A percentile compares a stretch with the other conserved stretches of the same genome.
Evolutionary conservation across 2,888 invertebrate species (phyloP).

Genomic region (Entomobrya multifasciata): DNA sequence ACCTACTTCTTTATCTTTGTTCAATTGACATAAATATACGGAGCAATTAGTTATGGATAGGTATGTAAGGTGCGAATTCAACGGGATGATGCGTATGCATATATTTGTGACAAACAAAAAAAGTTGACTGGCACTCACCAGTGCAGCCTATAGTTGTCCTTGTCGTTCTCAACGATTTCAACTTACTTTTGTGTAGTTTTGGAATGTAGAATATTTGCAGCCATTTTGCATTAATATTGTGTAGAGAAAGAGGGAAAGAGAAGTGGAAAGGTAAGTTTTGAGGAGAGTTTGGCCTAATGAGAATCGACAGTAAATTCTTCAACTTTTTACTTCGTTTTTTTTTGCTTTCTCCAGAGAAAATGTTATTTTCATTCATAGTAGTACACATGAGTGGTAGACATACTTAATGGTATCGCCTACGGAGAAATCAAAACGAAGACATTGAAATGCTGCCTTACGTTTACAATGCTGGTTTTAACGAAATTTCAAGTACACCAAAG

Average conservation of each 20-base stretch:
- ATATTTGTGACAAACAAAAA: conserved; percentile 24
- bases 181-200: not conserved
- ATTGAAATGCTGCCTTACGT: no score
- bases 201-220: conserved; percentile 13
- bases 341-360: not conserved
- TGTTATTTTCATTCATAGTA: not conserved
- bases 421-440: not conserved
- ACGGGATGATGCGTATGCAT: not conserved
- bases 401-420: not conserved
- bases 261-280: conserved; percentile 1
- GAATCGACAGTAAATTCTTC: conserved; percentile 30
- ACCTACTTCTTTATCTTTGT: no score
- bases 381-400: not conserved
- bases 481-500: no score
- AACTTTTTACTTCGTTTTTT: conserved; percentile 6
- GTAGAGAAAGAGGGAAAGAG: not conserved
- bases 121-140: conserved; percentile 18
- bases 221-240: not conserved
- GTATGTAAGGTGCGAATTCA: not conserved
- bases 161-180: not conserved
- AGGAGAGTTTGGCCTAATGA: conserved; percentile 11
- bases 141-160: conserved; percentile 14
- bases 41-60: no score
- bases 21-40: no score
- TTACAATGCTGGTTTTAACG: no score